A percentile compares a stretch with the other conserved stretches of the same genome.
Conservation (phyloP, 2,113 vertebrate species). For the Lepus europaeus region DNA sequence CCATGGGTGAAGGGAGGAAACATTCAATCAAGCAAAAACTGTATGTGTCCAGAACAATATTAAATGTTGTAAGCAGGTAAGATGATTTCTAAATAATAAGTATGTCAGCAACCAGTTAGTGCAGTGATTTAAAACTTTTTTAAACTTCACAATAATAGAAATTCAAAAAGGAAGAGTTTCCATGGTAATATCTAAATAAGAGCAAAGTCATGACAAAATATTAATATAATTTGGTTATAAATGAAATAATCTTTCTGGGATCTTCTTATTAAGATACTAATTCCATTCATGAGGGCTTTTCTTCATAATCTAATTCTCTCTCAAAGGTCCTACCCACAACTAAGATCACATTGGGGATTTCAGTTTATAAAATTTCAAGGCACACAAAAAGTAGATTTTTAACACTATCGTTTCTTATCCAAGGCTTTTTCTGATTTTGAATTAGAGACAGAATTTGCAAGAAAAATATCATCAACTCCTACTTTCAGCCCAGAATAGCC, state of each 20-base stretch:
- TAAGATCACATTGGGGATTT: neutral
- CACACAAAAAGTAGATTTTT: neutral
- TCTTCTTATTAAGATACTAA: neutral
- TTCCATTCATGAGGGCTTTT: neutral
- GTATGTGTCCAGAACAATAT: neutral
- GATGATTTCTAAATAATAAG: neutral
- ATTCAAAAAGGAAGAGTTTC: slow-evolving; percentile 15
- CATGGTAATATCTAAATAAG: neutral
- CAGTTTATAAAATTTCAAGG: neutral
- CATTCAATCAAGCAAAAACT: slow-evolving; percentile 45
- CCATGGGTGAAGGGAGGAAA: neutral
- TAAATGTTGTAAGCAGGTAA: neutral
- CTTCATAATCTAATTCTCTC: neutral
- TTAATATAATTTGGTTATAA: neutral
- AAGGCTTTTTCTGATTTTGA: neutral
- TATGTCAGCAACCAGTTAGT: neutral
- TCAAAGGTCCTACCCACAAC: neutral
- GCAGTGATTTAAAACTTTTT: neutral
- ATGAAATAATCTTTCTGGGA: neutral
- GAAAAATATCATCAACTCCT: neutral
- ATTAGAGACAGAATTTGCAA: neutral
- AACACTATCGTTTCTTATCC: neutral
- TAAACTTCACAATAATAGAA: slow-evolving; percentile 1
- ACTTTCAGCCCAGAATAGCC: neutral
- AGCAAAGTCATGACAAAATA: neutral